phyloP scores from a whole-genome alignment of 1,140 invertebrate species.

The Trigoniulus corallinus region DNA sequence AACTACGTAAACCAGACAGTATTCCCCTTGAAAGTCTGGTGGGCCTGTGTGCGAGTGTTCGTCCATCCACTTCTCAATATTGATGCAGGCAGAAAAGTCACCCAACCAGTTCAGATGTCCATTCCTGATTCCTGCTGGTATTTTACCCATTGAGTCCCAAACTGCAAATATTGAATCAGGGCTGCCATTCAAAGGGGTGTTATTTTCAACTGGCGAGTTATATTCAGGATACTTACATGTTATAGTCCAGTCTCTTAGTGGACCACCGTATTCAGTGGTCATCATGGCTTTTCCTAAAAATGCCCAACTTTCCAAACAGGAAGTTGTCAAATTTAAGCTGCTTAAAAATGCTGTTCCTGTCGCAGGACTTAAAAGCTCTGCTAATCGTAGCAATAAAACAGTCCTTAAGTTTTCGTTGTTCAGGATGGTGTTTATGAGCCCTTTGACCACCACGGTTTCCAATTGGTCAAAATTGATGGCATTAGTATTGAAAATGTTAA shows the following conservation, averaged over 20 bases:
- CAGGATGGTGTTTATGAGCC: too few relatives aligned
- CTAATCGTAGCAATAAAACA: too few relatives aligned
- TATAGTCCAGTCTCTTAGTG: background rate
- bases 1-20: background rate
- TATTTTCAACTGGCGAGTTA: background rate
- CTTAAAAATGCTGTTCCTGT: too few relatives aligned
- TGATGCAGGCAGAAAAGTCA: background rate
- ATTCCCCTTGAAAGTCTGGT: background rate
- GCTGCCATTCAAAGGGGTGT: background rate
- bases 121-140: background rate
- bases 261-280: background rate
- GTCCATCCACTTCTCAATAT: background rate
- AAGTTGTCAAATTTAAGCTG: too few relatives aligned
- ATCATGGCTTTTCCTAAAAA: too few relatives aligned
- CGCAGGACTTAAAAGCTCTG: too few relatives aligned
- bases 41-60: too few relatives aligned
- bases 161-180: background rate
- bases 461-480: too few relatives aligned
- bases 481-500: too few relatives aligned
- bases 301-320: too few relatives aligned
- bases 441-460: too few relatives aligned
- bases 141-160: background rate
- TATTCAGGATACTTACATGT: background rate
- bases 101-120: background rate
- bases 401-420: too few relatives aligned